These are phyloP conservation scores for Siniperca chuatsi DNA, from an alignment of 2,113 vertebrate genomes.

Conservation along the genomic window DNA sequence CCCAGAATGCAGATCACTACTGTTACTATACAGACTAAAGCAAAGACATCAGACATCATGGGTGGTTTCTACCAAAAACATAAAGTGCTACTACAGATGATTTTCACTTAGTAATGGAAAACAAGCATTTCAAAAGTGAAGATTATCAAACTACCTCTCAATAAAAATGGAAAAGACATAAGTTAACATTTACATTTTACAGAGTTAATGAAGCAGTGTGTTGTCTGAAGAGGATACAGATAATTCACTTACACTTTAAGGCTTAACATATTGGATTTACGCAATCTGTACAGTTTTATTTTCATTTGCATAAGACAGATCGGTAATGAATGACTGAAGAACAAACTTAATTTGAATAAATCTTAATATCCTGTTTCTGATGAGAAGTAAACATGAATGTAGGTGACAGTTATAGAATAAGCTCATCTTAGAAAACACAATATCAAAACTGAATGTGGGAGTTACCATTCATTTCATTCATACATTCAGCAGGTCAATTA, in stretches of 20 bases:
- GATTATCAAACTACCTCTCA: background rate
- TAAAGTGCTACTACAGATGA: slow-evolving; percentile 71
- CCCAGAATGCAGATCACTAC: slow-evolving; percentile 1
- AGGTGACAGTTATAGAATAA: background rate
- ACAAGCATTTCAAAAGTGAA: background rate
- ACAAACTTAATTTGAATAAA: slow-evolving; percentile 26
- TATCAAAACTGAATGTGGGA: slow-evolving; percentile 13
- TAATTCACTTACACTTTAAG: background rate
- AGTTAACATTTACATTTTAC: slow-evolving; percentile 8
- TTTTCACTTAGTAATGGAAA: slow-evolving; percentile 37
- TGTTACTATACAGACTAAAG: background rate
- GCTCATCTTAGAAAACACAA: slow-evolving; percentile 11
- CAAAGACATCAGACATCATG: background rate
- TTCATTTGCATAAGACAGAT: slow-evolving; percentile 27
- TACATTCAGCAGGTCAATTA: slow-evolving; percentile 74
- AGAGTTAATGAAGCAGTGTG: slow-evolving; percentile 20
- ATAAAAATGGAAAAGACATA: slow-evolving; percentile 16
- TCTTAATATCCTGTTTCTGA: background rate
- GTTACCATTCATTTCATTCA: slow-evolving; percentile 4
- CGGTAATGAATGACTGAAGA: slow-evolving; percentile 16
- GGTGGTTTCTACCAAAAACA: slow-evolving; percentile 29
- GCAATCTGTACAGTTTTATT: background rate
- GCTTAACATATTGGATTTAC: background rate
- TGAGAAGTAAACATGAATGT: background rate
- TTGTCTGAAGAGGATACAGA: background rate